phyloP scores from a whole-genome alignment of 2,113 vertebrate genomes.

The Castor canadensis region DNA sequence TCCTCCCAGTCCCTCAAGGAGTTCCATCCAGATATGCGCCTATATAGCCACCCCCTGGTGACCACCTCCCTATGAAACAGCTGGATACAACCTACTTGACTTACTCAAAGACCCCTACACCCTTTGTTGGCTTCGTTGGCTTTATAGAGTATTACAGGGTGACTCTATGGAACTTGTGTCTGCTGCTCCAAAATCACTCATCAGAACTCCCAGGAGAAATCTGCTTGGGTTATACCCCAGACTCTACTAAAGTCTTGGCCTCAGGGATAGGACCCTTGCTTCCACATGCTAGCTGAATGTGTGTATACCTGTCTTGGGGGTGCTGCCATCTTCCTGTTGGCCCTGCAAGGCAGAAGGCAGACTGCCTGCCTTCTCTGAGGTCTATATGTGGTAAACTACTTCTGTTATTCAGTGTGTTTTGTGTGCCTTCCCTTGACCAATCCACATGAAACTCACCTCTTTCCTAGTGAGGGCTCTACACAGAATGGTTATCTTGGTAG shows the following conservation, averaged over 20 bases:
- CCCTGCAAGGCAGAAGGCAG: background rate
- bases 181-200: background rate
- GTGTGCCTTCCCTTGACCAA: background rate
- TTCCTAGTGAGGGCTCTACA: background rate
- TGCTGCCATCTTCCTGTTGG: background rate
- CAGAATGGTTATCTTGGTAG: background rate
- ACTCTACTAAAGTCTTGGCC: background rate
- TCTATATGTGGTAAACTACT: too few species aligned
- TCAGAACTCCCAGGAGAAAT: too few species aligned
- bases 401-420: background rate
- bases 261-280: too few species aligned
- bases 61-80: background rate
- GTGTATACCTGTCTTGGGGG: rapidly evolving
- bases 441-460: background rate
- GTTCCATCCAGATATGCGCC: background rate
- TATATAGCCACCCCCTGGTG: background rate
- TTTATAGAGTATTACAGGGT: background rate
- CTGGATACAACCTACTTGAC: background rate
- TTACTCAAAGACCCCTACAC: background rate
- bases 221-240: too few species aligned
- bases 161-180: background rate
- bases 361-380: background rate
- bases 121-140: too few species aligned
- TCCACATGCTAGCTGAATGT: too few species aligned
- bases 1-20: background rate